Evolutionary conservation across 2,888 invertebrate genomes (phyloP), one percentile per base, ranked within the genome.

Genomic region (Drosophila quinaria): DNA sequence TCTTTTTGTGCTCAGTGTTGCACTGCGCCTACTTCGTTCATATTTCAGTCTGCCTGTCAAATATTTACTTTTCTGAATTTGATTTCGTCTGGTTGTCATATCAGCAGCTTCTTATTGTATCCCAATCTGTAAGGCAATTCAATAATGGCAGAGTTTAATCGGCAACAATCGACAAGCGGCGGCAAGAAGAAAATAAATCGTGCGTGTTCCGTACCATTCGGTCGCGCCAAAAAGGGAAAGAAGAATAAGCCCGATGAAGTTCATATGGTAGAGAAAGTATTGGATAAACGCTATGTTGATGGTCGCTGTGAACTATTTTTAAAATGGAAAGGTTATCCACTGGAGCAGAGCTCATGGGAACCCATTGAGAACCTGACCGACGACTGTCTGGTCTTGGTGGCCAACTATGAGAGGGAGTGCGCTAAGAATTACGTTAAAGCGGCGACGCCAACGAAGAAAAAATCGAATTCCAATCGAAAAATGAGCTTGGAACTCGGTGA

Each of bases 331-430:
- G 74, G 51, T 2, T 74, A 46, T 17, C 22, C 72, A 0, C 0
- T 13, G 0, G 11, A 46, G 3, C 35, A 70, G 1, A 70, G 44
- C 17, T 70, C 78, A 1, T 85, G 84, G 84, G 89, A 80, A 44
- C 66, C 69, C 8, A 35, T 70, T 11, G 67, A 72, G 6, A 55
- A 65, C 10, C n/a, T 89, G 1, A 42, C 8, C n/a, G 37, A 35
- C 2, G 59, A 66, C 4, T 69, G 67, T 31, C 17, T 67, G 31
- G 6, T 3, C 0, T 25, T 83, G 17, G n/a, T 83, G 0, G 59
- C 62, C 0, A 65, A 78, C 1, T 87, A 51, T 15, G 72, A 87
- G 5, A 52, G 50, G 1, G 13, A 58, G n/a, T 6, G 2, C 11
- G 37, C 22, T 15, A 41, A 37, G 9, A 6, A 22, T 6, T 3